These are phyloP conservation scores for Heliothis virescens DNA, from an alignment of 1,140 invertebrate genomes.

Conservation along the genomic window DNA sequence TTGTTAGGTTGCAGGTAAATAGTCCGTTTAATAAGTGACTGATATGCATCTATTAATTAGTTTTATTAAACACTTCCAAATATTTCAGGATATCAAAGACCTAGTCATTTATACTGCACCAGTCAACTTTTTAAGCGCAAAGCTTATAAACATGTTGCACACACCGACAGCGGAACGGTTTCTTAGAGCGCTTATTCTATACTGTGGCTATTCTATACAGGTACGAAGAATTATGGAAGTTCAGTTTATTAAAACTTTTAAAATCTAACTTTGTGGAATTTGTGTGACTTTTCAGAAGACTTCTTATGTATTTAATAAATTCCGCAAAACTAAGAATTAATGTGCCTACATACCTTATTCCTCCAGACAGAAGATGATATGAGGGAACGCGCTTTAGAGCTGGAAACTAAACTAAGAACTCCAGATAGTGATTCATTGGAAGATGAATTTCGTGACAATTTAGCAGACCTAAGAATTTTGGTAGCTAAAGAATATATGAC, in stretches of 20 bases:
- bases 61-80: constrained; percentile 22
- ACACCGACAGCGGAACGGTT: constrained; percentile 87
- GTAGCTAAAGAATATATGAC: neutral
- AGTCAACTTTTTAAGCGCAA: constrained; percentile 82
- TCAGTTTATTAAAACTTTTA: too few relatives aligned
- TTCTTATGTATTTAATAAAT: too few relatives aligned
- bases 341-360: neutral
- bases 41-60: neutral
- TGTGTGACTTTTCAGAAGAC: too few relatives aligned
- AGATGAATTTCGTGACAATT: constrained; percentile 7
- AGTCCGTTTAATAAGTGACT: neutral
- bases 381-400: neutral
- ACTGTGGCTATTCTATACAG: constrained; percentile 88
- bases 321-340: too few relatives aligned
- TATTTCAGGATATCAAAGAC: constrained; percentile 87
- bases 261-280: too few relatives aligned
- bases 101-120: constrained; percentile 87
- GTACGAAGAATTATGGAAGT: constrained; percentile 64
- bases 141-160: constrained; percentile 88
- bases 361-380: neutral
- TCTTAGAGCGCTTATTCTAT: constrained; percentile 88
- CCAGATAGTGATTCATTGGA: neutral
- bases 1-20: constrained; percentile 87
- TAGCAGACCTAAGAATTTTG: neutral
- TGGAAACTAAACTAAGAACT: constrained; percentile 5